Conservation (phyloP, 2,797 vertebrate species). For the Decapterus maruadsi region DNA sequence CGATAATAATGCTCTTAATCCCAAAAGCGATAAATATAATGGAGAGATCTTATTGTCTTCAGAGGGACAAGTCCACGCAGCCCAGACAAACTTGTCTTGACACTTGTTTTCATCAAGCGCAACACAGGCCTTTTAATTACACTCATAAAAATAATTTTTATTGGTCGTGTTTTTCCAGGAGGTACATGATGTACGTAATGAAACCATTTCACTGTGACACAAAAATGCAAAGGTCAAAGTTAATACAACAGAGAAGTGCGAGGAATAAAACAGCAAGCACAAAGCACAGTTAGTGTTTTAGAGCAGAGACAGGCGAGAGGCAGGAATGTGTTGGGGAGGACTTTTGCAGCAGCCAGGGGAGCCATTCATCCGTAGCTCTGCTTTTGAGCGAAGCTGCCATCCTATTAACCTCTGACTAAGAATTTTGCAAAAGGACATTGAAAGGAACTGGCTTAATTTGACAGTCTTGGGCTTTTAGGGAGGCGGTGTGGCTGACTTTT, state of each 20-base stretch:
- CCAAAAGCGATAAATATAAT: conserved; percentile 58
- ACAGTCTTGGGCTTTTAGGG: conserved; percentile 34
- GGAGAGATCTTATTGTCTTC: conserved; percentile 34
- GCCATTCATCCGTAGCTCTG: conserved; percentile 4
- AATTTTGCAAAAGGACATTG: conserved; percentile 20
- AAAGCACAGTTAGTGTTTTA: background rate
- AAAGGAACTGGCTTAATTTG: conserved; percentile 43
- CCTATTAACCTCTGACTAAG: conserved; percentile 44
- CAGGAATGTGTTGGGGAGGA: background rate
- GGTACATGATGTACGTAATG: conserved; percentile 10
- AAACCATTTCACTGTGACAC: conserved; percentile 27
- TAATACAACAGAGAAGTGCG: conserved; percentile 4
- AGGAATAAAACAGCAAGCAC: background rate
- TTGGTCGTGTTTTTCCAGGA: conserved; percentile 28
- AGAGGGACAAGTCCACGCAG: conserved; percentile 29
- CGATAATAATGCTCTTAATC: conserved; percentile 36
- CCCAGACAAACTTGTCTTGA: conserved; percentile 12
- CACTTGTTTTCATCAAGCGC: conserved; percentile 30
- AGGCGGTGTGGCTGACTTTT: conserved; percentile 32
- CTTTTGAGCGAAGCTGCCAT: conserved; percentile 9
- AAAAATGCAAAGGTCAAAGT: conserved; percentile 31
- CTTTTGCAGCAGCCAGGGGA: background rate
- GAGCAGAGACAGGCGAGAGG: background rate
- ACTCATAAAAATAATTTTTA: conserved; percentile 36
- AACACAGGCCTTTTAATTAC: conserved; percentile 36